Evolutionary conservation across 2,888 invertebrate species (phyloP).

Genomic region (Agrotis ipsilon): DNA sequence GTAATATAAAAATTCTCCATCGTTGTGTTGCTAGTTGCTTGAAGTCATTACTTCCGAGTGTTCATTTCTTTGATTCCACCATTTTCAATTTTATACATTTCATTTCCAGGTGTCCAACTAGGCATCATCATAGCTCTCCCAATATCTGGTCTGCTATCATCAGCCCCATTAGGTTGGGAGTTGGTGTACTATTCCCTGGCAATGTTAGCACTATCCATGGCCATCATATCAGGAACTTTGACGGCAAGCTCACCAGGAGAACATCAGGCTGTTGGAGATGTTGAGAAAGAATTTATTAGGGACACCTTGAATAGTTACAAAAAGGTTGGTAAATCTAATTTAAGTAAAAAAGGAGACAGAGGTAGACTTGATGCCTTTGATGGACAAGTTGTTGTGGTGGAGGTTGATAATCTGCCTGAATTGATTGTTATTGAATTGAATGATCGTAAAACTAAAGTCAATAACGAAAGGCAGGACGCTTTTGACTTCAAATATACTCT

Average conservation of each 20-base stretch:
- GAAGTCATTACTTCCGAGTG: background rate
- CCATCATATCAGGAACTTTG: constrained; percentile 76
- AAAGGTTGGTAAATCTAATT: constrained; percentile 63
- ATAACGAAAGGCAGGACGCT: too few relatives aligned
- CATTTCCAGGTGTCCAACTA: constrained; percentile 73
- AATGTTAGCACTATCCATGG: constrained; percentile 79
- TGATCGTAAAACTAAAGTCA: too few relatives aligned
- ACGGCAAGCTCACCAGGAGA: constrained; percentile 79
- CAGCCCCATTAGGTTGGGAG: constrained; percentile 82
- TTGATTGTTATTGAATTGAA: too few relatives aligned
- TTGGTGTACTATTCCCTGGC: constrained; percentile 82
- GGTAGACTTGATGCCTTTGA: too few relatives aligned
- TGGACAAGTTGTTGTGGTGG: too few relatives aligned
- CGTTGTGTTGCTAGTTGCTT: background rate
- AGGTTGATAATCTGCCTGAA: too few relatives aligned
- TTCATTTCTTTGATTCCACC: too few relatives aligned
- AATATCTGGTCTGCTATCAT: constrained; percentile 73
- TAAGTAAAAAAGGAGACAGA: too few relatives aligned
- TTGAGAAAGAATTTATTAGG: constrained; percentile 82
- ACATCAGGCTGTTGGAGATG: constrained; percentile 83
- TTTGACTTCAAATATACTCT: too few relatives aligned
- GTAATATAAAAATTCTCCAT: background rate
- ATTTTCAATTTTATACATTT: background rate
- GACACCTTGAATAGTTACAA: constrained; percentile 72
- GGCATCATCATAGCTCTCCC: constrained; percentile 81